Percentiles rank a stretch among this genome's conserved stretches.
Evolutionary conservation across 2,113 vertebrate genomes (phyloP).

Genomic region (Coryphaenoides rupestris): DNA sequence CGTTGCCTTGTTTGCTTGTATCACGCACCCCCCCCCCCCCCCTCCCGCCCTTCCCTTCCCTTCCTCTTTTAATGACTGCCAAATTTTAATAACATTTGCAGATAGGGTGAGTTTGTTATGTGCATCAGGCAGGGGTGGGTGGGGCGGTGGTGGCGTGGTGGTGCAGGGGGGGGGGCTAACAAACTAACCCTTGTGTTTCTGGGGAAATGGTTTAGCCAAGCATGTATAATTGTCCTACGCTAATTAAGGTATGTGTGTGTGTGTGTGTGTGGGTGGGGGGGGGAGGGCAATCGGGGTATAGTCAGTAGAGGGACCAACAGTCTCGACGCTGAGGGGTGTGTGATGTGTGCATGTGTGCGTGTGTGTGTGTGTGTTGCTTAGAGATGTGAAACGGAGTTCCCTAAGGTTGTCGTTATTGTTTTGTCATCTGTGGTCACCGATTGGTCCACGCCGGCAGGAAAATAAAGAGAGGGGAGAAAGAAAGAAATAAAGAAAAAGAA

Average conservation of each 20-base stretch:
- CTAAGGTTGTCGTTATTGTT: constrained; percentile 52
- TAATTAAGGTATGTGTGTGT: constrained; percentile 67
- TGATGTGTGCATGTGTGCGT: neutral
- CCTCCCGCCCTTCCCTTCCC: neutral
- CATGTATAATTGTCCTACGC: constrained; percentile 78
- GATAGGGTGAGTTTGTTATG: constrained; percentile 32
- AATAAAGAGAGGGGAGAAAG: too few species aligned
- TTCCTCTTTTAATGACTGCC: constrained; percentile 33
- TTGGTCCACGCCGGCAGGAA: constrained; percentile 31
- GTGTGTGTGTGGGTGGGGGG: constrained; percentile 11
- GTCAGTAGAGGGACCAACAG: constrained; percentile 44
- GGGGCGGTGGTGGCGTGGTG: too few species aligned
- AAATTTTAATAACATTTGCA: constrained; percentile 56
- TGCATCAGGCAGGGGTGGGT: too few species aligned
- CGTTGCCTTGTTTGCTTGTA: constrained; percentile 36
- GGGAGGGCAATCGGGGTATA: neutral
- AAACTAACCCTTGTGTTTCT: constrained; percentile 66
- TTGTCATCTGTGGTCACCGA: constrained; percentile 35
- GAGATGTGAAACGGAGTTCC: constrained; percentile 35
- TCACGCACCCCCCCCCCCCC: constrained; percentile 10
- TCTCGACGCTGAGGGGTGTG: constrained; percentile 32
- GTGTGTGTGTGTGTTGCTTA: neutral
- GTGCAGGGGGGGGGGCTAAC: constrained; percentile 38
- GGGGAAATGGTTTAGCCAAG: constrained; percentile 76
- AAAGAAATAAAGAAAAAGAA: constrained; percentile 45